Base-by-base conservation (phyloP, 2,888 invertebrate genomes). In the Tenthredo livida region DNA sequence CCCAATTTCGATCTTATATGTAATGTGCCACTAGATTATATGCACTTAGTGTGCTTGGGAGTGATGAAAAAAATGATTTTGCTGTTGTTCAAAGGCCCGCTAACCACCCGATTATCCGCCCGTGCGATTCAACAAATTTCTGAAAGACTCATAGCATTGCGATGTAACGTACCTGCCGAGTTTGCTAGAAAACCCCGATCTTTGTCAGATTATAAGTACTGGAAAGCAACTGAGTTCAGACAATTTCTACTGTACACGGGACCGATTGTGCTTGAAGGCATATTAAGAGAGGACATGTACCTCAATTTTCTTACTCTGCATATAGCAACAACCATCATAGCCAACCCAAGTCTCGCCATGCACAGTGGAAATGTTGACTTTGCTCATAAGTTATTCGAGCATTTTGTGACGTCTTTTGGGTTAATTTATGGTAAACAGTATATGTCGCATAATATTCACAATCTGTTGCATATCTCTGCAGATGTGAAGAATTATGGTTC, bases 381-480 rank as follows among this genome's bases (percentile, higher is more conserved):
- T 61, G 47, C 47, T 12, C 12, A 47, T 12, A 47, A 47, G 47
- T 47, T 47, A 12, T 12, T 47, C 12, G 21, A 75, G n/a, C 85
- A 86, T 47, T 90, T 90, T 88, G 89, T 90, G 37, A 37, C 70
- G 43, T 58, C 65, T 9, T 86, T 88, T 85, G 82, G 84, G 15
- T 17, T 54, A 5, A 61, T 90, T 33, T 87, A 87, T 85, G 86
- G 86, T 10, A 40, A 70, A 78, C 15, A 84, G 4, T 73, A 37
- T 25, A 61, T 86, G 9, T 84, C 85, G 6, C 72, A 85, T 70
- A 86, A 86, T 65, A 72, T 87, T 17, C 85, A 86, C 25, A 78
- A 82, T 72, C 43, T 86, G 0, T 29, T 84, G n/a, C 86, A 87
- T 72, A n/a, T 87, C 7, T 70, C 65, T n/a, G 29, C 75, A 15